Percentiles rank a stretch among this genome's conserved stretches.
phyloP scores from a whole-genome alignment of 2,113 vertebrate species.

The Atractosteus spatula region DNA sequence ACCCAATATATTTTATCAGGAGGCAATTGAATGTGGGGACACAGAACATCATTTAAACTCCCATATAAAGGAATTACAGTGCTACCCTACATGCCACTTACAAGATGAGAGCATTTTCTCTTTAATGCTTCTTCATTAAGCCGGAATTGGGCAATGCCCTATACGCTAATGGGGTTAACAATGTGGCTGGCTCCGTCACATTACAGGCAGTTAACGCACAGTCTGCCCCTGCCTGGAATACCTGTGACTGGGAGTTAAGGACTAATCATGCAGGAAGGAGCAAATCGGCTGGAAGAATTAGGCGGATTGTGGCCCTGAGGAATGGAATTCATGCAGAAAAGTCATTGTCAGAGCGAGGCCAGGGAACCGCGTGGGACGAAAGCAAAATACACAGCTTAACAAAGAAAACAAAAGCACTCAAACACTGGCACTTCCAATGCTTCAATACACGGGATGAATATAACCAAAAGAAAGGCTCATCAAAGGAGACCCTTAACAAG shows the following conservation, averaged over 20 bases:
- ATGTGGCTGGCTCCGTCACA: conserved; percentile 53
- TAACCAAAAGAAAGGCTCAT: conserved; percentile 48
- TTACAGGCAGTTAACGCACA: conserved; percentile 59
- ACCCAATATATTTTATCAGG: too few species aligned
- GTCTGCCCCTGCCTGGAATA: conserved; percentile 52
- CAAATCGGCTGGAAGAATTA: conserved; percentile 73
- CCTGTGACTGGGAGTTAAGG: conserved; percentile 49
- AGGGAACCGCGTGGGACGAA: conserved; percentile 69
- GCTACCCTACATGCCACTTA: background rate
- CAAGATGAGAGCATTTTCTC: conserved; percentile 4
- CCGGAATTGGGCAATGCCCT: conserved; percentile 42
- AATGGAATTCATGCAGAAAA: conserved; percentile 77
- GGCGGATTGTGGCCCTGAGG: conserved; percentile 61
- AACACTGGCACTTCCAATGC: conserved; percentile 64
- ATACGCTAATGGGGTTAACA: conserved; percentile 59
- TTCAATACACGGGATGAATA: conserved; percentile 55
- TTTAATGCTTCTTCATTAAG: conserved; percentile 36
- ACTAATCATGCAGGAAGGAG: conserved; percentile 64
- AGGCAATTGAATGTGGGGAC: too few species aligned
- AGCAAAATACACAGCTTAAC: conserved; percentile 76
- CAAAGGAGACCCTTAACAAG: conserved; percentile 57
- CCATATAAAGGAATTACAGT: background rate
- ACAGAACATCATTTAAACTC: background rate
- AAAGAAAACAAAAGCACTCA: conserved; percentile 71
- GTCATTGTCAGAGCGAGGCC: conserved; percentile 59